Conservation (phyloP, 2,113 vertebrate species). For the Apteryx owenii region DNA sequence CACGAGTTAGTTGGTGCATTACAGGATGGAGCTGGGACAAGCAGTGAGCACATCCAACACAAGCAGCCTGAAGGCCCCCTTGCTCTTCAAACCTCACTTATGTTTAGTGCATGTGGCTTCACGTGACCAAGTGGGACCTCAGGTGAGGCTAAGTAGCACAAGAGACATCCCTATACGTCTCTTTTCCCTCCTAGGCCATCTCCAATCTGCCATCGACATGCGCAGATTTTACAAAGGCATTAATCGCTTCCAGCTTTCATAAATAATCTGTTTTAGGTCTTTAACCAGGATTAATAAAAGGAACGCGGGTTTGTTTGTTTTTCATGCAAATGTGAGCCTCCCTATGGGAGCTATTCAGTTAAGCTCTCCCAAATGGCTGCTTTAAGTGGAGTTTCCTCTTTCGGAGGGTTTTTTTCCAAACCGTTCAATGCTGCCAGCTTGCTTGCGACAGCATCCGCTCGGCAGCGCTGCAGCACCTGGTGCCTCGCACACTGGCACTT, state of each 20-base stretch:
- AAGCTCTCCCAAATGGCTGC: conserved; percentile 38
- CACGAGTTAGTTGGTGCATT: neutral
- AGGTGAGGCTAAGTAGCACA: neutral
- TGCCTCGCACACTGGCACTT: accelerated
- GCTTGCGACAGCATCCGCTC: conserved; percentile 10
- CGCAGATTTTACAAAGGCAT: conserved; percentile 35
- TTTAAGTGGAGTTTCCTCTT: conserved; percentile 52
- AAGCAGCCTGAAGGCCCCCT: neutral
- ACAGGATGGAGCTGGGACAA: neutral
- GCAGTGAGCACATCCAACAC: neutral
- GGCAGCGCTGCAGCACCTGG: accelerated
- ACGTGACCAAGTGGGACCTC: neutral
- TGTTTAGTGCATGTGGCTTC: neutral
- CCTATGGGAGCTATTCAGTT: conserved; percentile 46
- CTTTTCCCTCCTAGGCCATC: neutral
- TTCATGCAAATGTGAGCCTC: conserved; percentile 65
- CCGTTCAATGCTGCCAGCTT: neutral
- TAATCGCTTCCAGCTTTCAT: conserved; percentile 67
- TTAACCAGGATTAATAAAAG: conserved; percentile 66
- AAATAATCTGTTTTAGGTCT: conserved; percentile 59
- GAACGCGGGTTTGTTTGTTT: conserved; percentile 57
- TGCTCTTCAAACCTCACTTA: neutral
- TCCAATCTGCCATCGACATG: neutral
- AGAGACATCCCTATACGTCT: neutral
- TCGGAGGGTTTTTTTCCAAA: conserved; percentile 18